Evolutionary conservation across 1,140 invertebrate species (phyloP).

Genomic region (Geopemphigus sp.): DNA sequence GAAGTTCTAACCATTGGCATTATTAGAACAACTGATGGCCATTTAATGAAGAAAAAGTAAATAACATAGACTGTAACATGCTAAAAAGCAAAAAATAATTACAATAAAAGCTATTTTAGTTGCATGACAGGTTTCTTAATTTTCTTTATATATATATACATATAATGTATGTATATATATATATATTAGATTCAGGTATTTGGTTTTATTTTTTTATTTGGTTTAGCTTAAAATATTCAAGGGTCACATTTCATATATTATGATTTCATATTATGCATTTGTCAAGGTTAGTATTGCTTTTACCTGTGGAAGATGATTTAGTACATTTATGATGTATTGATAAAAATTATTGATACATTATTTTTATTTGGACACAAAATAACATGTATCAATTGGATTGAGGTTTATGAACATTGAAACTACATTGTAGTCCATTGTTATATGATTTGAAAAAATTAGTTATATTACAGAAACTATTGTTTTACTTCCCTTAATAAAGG

Average conservation of each 20-base stretch:
- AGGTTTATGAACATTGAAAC: constrained; percentile 30
- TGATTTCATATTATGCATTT: constrained; percentile 35
- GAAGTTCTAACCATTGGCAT: constrained; percentile 3
- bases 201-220: constrained; percentile 39
- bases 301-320: not conserved
- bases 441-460: constrained; percentile 11
- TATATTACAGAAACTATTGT: constrained; percentile 20
- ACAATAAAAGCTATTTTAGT: constrained; percentile 38
- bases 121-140: constrained; percentile 47
- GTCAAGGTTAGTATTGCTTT: constrained; percentile 47
- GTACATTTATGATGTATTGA: constrained; percentile 3
- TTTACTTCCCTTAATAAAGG: constrained; percentile 26
- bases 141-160: not conserved
- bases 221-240: constrained; percentile 35
- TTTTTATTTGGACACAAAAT: constrained; percentile 8
- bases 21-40: constrained; percentile 15
- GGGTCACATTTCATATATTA: constrained; percentile 27
- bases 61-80: constrained; percentile 42
- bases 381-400: not conserved
- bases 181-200: constrained; percentile 46
- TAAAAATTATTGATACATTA: not conserved
- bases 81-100: constrained; percentile 14
- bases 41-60: constrained; percentile 23
- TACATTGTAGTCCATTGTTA: constrained; percentile 2
- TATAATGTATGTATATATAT: not conserved